Percentiles rank a stretch among this genome's conserved stretches.
These are phyloP conservation scores for Drosophila mayaguana DNA, from an alignment of 2,888 invertebrate species.

Conservation along the genomic window DNA sequence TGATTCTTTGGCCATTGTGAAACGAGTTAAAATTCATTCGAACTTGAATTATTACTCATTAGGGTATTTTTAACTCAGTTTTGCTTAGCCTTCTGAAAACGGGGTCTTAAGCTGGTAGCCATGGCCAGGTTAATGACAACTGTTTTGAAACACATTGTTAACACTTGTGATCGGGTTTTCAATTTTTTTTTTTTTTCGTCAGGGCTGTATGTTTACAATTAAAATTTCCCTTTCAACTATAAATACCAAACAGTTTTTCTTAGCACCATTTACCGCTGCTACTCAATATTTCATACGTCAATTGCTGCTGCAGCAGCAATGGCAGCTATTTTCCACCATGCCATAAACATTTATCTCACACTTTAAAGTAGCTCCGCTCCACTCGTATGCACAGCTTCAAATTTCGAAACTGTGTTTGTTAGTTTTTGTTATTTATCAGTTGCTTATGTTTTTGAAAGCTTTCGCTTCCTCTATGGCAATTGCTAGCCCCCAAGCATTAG, in stretches of 20 bases:
- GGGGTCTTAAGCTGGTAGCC: conserved; percentile 43
- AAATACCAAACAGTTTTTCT: conserved; percentile 30
- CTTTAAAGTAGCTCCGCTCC: conserved; percentile 28
- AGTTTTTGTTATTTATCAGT: conserved; percentile 58
- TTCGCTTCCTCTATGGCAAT: conserved; percentile 28
- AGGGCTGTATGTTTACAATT: conserved; percentile 33
- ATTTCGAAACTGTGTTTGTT: conserved; percentile 37
- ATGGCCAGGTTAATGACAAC: conserved; percentile 58
- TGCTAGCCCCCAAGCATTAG: conserved; percentile 15
- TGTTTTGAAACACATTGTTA: conserved; percentile 33
- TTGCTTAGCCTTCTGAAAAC: conserved; percentile 56
- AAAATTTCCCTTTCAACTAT: conserved; percentile 22
- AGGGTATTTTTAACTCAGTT: conserved; percentile 17
- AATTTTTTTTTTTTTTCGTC: not conserved
- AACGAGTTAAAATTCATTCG: conserved; percentile 15
- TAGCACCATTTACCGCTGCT: conserved; percentile 7
- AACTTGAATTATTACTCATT: conserved; percentile 29
- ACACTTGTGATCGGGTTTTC: conserved; percentile 20
- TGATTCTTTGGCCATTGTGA: conserved; percentile 20
- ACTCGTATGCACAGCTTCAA: conserved; percentile 11
- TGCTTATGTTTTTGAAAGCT: conserved; percentile 57
- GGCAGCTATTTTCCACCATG: conserved; percentile 5
- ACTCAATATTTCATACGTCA: conserved; percentile 25
- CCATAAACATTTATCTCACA: conserved; percentile 20
- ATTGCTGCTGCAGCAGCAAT: conserved; percentile 15